Conservation (phyloP, 2,888 invertebrate species). For the Neocrepidodera transversa region DNA sequence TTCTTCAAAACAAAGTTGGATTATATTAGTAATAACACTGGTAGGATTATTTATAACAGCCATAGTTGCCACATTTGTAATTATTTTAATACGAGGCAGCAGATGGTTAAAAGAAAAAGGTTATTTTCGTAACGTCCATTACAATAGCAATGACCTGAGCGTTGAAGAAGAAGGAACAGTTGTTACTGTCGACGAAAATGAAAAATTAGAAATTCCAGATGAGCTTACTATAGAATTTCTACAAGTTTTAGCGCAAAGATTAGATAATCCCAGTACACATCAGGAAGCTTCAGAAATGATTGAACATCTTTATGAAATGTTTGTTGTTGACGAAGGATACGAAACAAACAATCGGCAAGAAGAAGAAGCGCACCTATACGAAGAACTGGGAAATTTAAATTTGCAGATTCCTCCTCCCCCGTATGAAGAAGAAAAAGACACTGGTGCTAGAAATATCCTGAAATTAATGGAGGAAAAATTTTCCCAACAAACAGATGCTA, state of each 20-base stretch:
- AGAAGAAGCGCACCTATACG: constrained; percentile 59
- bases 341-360: constrained; percentile 62
- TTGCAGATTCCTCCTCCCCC: constrained; percentile 64
- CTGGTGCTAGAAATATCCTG: constrained; percentile 66
- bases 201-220: constrained; percentile 69
- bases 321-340: constrained; percentile 74
- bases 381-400: constrained; percentile 66
- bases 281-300: constrained; percentile 79
- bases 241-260: constrained; percentile 70
- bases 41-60: constrained; percentile 65
- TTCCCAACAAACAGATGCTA: constrained; percentile 51
- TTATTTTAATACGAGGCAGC: constrained; percentile 64
- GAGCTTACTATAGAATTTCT: constrained; percentile 77
- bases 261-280: constrained; percentile 76
- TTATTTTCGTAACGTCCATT: constrained; percentile 63
- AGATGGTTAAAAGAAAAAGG: constrained; percentile 68
- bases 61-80: constrained; percentile 63
- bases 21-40: constrained; percentile 55
- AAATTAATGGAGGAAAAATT: constrained; percentile 68
- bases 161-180: constrained; percentile 60
- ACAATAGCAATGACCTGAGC: constrained; percentile 66
- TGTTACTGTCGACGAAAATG: constrained; percentile 55
- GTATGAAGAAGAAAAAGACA: constrained; percentile 62
- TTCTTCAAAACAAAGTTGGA: constrained; percentile 45
- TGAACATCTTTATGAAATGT: constrained; percentile 76